Evolutionary conservation across 2,113 vertebrate genomes (phyloP), one percentile per base, ranked within the genome.

Genomic region (Pycnonotus jocosus): DNA sequence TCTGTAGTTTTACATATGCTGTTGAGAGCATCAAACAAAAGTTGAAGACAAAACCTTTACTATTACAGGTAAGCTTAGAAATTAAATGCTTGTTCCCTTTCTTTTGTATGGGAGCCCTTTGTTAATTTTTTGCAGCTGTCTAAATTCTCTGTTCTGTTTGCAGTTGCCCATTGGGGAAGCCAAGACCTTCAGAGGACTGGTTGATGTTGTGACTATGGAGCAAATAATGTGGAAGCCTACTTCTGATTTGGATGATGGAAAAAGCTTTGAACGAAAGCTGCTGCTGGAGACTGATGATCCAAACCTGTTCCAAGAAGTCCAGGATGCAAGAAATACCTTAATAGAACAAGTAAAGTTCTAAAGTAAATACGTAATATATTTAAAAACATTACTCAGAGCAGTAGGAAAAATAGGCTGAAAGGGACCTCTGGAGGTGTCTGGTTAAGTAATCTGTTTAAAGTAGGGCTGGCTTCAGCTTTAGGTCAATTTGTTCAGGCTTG

Each of bases 301-400:
- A 18, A 93, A 97, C 12, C 97, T 99, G 28, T 95, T 99, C 61
- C 98, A 98, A 73, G 96, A 98, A 89, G 98, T 97, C 38, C 95
- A 44, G 27, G 98, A 99, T 96, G 98, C 99, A 91, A 98, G 99
- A 96, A 97, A 96, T 79, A 91, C 97, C 77, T 97, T 99, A 95
- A 99, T 99, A 93, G 99, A 99, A 97, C 99, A 99, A 99, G 99
- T 99, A 97, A 98, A 98, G 96, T 97, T 97, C 89, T 97, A 94
- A 98, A 98, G 96, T 97, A 98, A 98, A 98, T 97, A 80, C 25
- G 13, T 95, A 93, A 91, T 74, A 31, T 61, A 50, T 91, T 95
- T 93, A 77, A 94, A 94, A 71, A 40, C 5, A 20, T 24, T 66
- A 76, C 33, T 60, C 68, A 83, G 37, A 88, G 47, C 14, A 54